These are phyloP conservation scores for Papilio dardanus DNA, from an alignment of 1,140 invertebrate genomes.

Conservation along the genomic window DNA sequence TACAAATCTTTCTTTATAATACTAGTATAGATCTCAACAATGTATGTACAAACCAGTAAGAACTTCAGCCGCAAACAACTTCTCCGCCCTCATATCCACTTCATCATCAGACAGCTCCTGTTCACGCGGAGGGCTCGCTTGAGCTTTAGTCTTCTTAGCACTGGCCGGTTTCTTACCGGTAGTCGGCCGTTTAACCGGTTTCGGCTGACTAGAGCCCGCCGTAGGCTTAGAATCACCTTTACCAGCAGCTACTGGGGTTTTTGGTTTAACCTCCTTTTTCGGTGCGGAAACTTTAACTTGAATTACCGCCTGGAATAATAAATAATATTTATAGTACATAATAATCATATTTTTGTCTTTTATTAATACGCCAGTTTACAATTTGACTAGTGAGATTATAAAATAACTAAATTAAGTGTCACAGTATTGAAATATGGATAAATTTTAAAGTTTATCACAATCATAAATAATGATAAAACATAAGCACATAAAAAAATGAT, in stretches of 20 bases:
- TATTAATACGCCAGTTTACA: too few relatives aligned
- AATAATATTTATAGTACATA: too few relatives aligned
- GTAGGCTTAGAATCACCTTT: slow-evolving; percentile 75
- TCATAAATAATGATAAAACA: slow-evolving; percentile 14
- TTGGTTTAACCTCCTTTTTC: slow-evolving; percentile 85
- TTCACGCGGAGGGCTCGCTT: slow-evolving; percentile 62
- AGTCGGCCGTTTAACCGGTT: slow-evolving; percentile 82
- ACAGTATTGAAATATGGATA: not conserved
- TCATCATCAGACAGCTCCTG: slow-evolving; percentile 67
- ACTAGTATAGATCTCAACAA: too few relatives aligned
- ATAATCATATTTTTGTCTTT: too few relatives aligned
- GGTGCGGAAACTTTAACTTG: slow-evolving; percentile 85
- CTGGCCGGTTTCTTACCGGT: slow-evolving; percentile 67
- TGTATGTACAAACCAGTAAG: slow-evolving; percentile 49
- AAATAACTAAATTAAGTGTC: not conserved
- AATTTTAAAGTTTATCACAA: not conserved
- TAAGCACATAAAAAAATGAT: not conserved
- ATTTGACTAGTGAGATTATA: too few relatives aligned
- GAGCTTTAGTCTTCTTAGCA: slow-evolving; percentile 53
- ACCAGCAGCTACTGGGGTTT: slow-evolving; percentile 51
- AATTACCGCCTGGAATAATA: slow-evolving; percentile 87
- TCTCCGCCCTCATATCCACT: slow-evolving; percentile 64
- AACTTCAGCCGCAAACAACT: slow-evolving; percentile 56
- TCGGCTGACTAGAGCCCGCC: slow-evolving; percentile 82
- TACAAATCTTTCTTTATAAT: too few relatives aligned